Base-by-base conservation (phyloP, 30 jellyfish, hydroid and myxozoan genomes). In the Aurelia aurita complex sp. Pacific region DNA sequence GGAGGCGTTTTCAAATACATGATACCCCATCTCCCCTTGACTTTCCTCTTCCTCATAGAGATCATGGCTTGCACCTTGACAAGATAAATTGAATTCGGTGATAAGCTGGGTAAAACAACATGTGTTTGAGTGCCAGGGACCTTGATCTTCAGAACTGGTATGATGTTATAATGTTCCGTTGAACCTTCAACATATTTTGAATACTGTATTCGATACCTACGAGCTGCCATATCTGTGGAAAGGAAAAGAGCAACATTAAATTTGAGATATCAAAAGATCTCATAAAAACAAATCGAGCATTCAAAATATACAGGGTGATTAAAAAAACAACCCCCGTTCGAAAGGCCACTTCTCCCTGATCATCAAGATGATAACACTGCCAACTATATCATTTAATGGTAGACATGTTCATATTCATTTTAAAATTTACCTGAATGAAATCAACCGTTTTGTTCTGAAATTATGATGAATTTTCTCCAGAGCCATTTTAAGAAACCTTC, bases 11-110 rank as follows among this genome's bases (percentile, higher is more conserved):
- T 74, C n/a, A 85, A 33, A 53, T 42, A 50, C 69, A 85, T 66
- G 19, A 35, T 50, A 4, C 57, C 64, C 94, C 94, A 85, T 34
- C 69, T 34, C 15, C 94, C 94, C 52, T 73, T 85, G 9, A 85
- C 18, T 46, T 67, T 75, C 54, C 55, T 64, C 19, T 88, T 23
- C 32, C 67, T 59, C 38, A 57, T 16, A 0, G 19, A n/a, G 15
- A 75, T 8, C 79, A 85, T 13, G n/a, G 94, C 94, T 51, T 85
- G 94, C 29, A 85, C 77, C 64, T 85, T 75, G 29, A 85, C 89
- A 0, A 62, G 67, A 80, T 85, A 85, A 3, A 85, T 19, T 0
- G 89, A 9, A 69, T 65, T 68, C 51, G 86, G 78, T n/a, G 66
- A 62, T 29, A 85, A 43, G 15, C 74, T 53, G 32, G 71, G 67